Conservation (phyloP, 2,888 invertebrate species). For the Melitaea athalia region DNA sequence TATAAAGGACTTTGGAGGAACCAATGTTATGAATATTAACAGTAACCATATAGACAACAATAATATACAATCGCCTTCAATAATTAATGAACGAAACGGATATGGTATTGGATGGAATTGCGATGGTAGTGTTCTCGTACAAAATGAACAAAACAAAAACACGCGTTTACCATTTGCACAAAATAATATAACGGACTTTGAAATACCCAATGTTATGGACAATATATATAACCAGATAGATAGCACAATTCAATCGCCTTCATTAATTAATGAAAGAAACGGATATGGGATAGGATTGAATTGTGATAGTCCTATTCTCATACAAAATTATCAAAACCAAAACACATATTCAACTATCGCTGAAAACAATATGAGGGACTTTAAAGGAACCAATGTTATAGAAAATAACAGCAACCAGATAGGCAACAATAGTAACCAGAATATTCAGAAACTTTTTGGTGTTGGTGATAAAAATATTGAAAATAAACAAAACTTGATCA, state of each 20-base stretch:
- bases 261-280: too few species aligned
- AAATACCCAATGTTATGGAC: not conserved
- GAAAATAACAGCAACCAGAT: not conserved
- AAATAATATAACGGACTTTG: not conserved
- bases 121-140: not conserved
- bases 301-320: not conserved
- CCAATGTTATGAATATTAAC: not conserved
- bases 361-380: not conserved
- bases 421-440: not conserved
- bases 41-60: too few species aligned
- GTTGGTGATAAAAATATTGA: not conserved
- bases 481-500: not conserved
- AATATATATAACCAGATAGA: not conserved
- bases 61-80: not conserved
- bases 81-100: not conserved
- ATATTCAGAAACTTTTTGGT: not conserved
- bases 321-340: not conserved
- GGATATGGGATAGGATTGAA: too few species aligned
- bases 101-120: not conserved
- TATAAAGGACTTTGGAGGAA: not conserved
- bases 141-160: not conserved
- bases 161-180: not conserved
- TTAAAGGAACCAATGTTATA: not conserved
- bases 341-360: not conserved
- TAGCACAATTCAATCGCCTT: too few species aligned